phyloP scores from a whole-genome alignment of 2,113 vertebrate species.

The Cacatua alba region DNA sequence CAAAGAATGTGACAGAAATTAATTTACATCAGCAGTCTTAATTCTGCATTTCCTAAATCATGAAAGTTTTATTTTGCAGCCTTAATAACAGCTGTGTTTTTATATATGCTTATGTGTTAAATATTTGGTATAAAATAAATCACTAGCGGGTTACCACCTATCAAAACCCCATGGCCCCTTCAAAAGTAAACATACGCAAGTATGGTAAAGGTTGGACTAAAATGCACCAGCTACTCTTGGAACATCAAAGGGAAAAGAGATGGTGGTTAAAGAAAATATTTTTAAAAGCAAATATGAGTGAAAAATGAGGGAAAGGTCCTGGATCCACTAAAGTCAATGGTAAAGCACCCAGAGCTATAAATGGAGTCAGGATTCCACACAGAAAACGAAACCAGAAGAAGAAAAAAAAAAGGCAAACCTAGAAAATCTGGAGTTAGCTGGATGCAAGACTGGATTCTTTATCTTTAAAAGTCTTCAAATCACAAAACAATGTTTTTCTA shows the following conservation, averaged over 20 bases:
- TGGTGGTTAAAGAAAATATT: background rate
- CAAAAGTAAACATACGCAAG: background rate
- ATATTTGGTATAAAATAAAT: conserved; percentile 18
- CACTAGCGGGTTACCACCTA: background rate
- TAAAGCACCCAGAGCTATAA: background rate
- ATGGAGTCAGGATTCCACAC: background rate
- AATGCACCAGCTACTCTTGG: background rate
- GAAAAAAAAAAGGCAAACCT: rapidly evolving
- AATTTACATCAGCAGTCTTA: background rate
- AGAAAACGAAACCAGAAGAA: background rate
- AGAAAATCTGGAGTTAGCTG: background rate
- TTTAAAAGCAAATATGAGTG: background rate
- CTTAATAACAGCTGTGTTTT: background rate
- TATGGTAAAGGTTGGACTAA: background rate
- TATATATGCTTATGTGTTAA: background rate
- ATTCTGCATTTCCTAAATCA: background rate
- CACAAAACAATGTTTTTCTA: background rate
- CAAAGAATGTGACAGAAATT: background rate
- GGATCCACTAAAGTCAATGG: background rate
- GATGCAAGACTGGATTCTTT: background rate
- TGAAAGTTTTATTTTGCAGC: background rate
- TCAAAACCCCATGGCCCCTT: background rate
- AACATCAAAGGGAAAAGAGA: background rate
- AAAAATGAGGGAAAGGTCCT: background rate
- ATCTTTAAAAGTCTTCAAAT: background rate